Percentiles rank a stretch among this genome's conserved stretches.
Evolutionary conservation across 2,797 vertebrate species (phyloP).

Genomic region (Harpagifer antarcticus): DNA sequence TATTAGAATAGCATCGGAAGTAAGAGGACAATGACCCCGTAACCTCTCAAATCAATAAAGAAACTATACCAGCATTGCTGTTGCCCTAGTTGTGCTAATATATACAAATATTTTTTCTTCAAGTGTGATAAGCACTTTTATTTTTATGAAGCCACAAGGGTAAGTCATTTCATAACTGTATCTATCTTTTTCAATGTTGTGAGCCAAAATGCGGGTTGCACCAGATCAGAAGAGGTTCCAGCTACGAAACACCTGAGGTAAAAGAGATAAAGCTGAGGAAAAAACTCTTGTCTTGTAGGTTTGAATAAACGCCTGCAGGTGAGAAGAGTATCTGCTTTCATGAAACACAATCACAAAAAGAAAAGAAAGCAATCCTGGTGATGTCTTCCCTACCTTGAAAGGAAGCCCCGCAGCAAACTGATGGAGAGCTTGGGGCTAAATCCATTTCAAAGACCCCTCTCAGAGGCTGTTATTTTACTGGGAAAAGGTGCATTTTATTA

Average conservation of each 20-base stretch:
- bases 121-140: background rate
- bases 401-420: slow-evolving; percentile 19
- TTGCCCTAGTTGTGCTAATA: background rate
- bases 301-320: slow-evolving; percentile 25
- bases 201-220: background rate
- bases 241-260: background rate
- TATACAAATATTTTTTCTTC: background rate
- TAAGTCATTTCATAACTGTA: background rate
- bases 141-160: background rate
- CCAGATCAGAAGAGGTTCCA: background rate
- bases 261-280: background rate
- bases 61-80: background rate
- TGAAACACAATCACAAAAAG: slow-evolving; percentile 35
- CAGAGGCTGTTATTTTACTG: slow-evolving; percentile 4
- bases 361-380: slow-evolving; percentile 26
- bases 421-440: slow-evolving; percentile 9
- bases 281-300: background rate
- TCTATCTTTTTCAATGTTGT: background rate
- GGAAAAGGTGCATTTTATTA: slow-evolving; percentile 11
- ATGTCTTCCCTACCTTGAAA: slow-evolving; percentile 31
- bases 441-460: slow-evolving; percentile 15
- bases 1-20: background rate
- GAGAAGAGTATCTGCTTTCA: slow-evolving; percentile 13
- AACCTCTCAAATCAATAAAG: background rate
- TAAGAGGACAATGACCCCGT: background rate